Base-by-base conservation (phyloP, 2,888 invertebrate genomes). In the Petrolisthes cinctipes region DNA sequence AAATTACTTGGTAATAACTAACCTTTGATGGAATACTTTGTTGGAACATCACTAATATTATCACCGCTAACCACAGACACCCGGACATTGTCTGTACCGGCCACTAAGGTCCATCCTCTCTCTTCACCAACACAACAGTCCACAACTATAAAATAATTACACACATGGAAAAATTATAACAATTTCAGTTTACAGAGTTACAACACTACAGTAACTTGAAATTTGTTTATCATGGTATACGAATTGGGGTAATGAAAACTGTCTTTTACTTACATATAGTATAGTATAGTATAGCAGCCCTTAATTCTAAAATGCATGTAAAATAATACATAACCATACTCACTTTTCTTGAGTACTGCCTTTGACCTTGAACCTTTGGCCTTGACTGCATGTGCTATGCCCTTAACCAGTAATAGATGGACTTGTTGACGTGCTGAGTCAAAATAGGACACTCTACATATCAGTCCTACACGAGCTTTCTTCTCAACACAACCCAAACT, bases 11-110 rank as follows among this genome's bases (percentile, higher is more conserved):
- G n/a, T 81, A 20, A 56, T 81, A n/a, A n/a, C 53, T 86, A 56
- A 89, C 89, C 95, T 91, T 94, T 94, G 91, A 95, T 94, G 82
- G 94, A 94, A 92, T 95, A 95, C 90, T 94, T 94, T 90, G 95
- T 95, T 54, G 95, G 95, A 92, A 95, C 94, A 92, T 95, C 95
- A 87, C 94, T 94, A 88, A 95, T 94, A 87, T 94, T 94, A 89
- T 93, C 92, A 81, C 95, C 95, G 89, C 94, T 94, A 9, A 96
- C 95, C 5, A 94, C 94, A 85, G 95, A 94, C 91, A 95, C 93
- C 87, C 94, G 94, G 51, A 94, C 94, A 57, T 94, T 94, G 91
- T 95, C 94, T 86, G 95, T 94, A 79, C 95, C 95, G 20, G 95
- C 95, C 91, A 94, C 94, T 83, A 96, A 93, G 91, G 94, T 95